phyloP scores from a whole-genome alignment of 2,888 invertebrate genomes.

The Thera britannica region DNA sequence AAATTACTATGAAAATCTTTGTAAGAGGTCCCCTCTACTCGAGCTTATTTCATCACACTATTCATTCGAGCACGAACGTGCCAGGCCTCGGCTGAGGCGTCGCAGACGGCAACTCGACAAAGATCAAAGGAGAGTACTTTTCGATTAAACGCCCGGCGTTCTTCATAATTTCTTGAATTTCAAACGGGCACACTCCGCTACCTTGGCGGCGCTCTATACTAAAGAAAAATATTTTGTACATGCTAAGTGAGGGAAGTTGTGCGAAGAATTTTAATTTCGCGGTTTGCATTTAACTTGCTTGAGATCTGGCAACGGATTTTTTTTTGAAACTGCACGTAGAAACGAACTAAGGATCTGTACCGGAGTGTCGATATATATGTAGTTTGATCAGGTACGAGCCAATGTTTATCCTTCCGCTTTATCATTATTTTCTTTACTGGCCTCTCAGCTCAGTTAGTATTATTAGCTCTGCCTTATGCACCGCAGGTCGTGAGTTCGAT shows the following conservation, averaged over 20 bases:
- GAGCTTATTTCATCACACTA: conserved; percentile 53
- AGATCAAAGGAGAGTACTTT: conserved; percentile 62
- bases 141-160: conserved; percentile 58
- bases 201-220: conserved; percentile 44
- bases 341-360: not conserved
- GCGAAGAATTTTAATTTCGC: conserved; percentile 26
- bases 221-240: conserved; percentile 24
- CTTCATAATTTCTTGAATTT: conserved; percentile 57
- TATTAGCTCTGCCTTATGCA: too few relatives aligned
- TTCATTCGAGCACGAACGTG: conserved; percentile 54
- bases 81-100: conserved; percentile 44
- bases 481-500: too few relatives aligned
- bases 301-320: not conserved
- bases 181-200: conserved; percentile 47
- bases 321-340: not conserved
- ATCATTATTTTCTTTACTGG: too few relatives aligned
- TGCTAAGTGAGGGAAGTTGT: conserved; percentile 8
- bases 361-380: too few relatives aligned
- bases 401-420: too few relatives aligned
- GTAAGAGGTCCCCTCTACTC: conserved; percentile 44
- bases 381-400: too few relatives aligned
- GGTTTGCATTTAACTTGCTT: not conserved
- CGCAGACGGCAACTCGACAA: conserved; percentile 52
- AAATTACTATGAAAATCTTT: conserved; percentile 49
- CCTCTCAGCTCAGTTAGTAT: too few relatives aligned